A percentile compares a stretch with the other conserved stretches of the same genome.
Conservation (phyloP, 2,888 invertebrate species). For the Hirtodrosophila trivittata region DNA sequence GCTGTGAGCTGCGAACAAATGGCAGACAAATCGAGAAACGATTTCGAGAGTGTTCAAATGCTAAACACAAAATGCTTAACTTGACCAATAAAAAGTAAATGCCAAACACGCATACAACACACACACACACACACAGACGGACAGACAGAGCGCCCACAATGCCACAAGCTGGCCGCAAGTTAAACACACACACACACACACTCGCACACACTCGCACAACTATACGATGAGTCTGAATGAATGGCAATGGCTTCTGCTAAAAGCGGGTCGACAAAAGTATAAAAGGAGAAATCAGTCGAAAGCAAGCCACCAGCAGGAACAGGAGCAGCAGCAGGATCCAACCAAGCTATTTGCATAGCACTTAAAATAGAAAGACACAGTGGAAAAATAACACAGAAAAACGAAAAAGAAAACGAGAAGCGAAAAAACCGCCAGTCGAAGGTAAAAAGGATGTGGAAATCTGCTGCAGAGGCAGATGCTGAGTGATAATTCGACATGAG, state of each 20-base stretch:
- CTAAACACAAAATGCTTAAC: conserved; percentile 60
- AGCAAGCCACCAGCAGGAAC: conserved; percentile 28
- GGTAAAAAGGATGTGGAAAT: conserved; percentile 54
- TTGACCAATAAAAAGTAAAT: conserved; percentile 67
- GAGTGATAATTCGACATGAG: conserved; percentile 68
- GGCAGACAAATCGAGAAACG: conserved; percentile 64
- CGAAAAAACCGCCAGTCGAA: conserved; percentile 5
- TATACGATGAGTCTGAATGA: conserved; percentile 41
- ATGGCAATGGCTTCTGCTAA: conserved; percentile 58
- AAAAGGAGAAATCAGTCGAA: conserved; percentile 59
- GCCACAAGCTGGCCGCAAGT: conserved; percentile 63
- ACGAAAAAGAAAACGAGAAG: conserved; percentile 5
- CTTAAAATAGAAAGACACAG: conserved; percentile 63
- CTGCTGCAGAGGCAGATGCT: conserved; percentile 49
- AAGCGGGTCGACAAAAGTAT: conserved; percentile 55
- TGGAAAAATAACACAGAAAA: conserved; percentile 14
- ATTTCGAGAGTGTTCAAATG: conserved; percentile 64
- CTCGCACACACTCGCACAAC: conserved; percentile 10
- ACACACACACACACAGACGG: conserved; percentile 3
- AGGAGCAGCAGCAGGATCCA: conserved; percentile 21
- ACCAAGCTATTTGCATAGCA: conserved; percentile 66
- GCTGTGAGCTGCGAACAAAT: conserved; percentile 56
- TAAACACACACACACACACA: conserved; percentile 37
- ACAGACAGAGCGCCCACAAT: conserved; percentile 14
- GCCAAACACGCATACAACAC: conserved; percentile 40